Conservation (phyloP, 2,797 vertebrate genomes). For the Chiloscyllium punctatum region DNA sequence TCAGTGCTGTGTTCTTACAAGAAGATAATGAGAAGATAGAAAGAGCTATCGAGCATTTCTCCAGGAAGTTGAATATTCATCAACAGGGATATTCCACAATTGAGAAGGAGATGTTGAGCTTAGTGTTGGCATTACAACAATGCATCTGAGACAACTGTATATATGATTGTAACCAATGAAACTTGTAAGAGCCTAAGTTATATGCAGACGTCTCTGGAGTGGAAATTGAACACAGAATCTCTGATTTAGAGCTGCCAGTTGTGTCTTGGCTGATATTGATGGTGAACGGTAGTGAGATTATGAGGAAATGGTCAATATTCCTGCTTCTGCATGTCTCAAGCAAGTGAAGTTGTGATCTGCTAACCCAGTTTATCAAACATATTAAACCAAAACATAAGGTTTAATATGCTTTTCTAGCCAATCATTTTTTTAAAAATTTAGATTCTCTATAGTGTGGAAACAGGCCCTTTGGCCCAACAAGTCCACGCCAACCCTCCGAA, state of each 20-base stretch:
- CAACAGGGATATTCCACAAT: too few relatives aligned
- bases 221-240: not conserved
- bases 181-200: not conserved
- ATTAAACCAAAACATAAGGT: not conserved
- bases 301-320: not conserved
- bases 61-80: too few relatives aligned
- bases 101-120: too few relatives aligned
- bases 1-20: too few relatives aligned
- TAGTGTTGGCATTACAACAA: too few relatives aligned
- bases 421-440: not conserved
- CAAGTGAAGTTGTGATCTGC: not conserved
- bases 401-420: not conserved
- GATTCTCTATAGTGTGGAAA: too few relatives aligned
- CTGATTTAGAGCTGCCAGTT: not conserved
- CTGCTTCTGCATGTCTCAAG: not conserved
- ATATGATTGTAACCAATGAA: too few relatives aligned
- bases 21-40: too few relatives aligned
- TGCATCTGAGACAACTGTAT: too few relatives aligned
- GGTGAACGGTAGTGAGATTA: not conserved
- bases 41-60: too few relatives aligned
- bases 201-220: not conserved
- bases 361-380: not conserved
- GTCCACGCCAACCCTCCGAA: too few relatives aligned
- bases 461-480: too few relatives aligned
- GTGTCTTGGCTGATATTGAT: not conserved